Percentiles rank a stretch among this genome's conserved stretches.
phyloP scores from a whole-genome alignment of 2,888 invertebrate genomes.

The Gastrophysa polygoni region DNA sequence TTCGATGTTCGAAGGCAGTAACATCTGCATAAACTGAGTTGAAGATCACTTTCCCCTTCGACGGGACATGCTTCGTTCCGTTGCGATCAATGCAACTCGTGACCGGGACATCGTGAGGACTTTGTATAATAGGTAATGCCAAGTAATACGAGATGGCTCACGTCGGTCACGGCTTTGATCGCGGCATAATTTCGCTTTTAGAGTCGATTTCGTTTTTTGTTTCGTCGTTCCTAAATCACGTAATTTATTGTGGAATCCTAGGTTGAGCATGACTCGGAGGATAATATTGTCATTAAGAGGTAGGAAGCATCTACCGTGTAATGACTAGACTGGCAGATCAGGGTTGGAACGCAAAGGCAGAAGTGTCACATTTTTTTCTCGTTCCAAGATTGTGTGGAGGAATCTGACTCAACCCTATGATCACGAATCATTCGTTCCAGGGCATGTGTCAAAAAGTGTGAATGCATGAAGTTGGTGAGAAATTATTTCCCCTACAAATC shows the following conservation, averaged over 20 bases:
- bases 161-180: conserved; percentile 35
- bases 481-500: too few relatives aligned
- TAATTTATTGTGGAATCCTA: conserved; percentile 33
- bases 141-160: conserved; percentile 25
- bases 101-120: conserved; percentile 9
- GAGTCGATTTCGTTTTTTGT: conserved; percentile 18
- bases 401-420: too few relatives aligned
- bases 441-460: too few relatives aligned
- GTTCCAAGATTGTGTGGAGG: too few relatives aligned
- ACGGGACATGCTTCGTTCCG: conserved; percentile 3
- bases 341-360: too few relatives aligned
- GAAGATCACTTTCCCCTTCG: conserved; percentile 27
- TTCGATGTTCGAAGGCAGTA: conserved; percentile 20
- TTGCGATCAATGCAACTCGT: conserved; percentile 12
- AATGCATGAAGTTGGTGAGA: too few relatives aligned
- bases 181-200: conserved; percentile 31
- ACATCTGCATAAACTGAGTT: conserved; percentile 32
- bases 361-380: too few relatives aligned
- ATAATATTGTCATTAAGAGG: conserved; percentile 11
- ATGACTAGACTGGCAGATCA: too few relatives aligned
- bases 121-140: conserved; percentile 12
- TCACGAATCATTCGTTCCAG: too few relatives aligned
- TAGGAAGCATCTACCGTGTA: background rate
- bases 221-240: conserved; percentile 25
- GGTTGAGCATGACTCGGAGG: conserved; percentile 9